Percentiles rank a stretch among this genome's conserved stretches.
phyloP scores from a whole-genome alignment of 2,888 invertebrate genomes.

The Lapara coniferarum region DNA sequence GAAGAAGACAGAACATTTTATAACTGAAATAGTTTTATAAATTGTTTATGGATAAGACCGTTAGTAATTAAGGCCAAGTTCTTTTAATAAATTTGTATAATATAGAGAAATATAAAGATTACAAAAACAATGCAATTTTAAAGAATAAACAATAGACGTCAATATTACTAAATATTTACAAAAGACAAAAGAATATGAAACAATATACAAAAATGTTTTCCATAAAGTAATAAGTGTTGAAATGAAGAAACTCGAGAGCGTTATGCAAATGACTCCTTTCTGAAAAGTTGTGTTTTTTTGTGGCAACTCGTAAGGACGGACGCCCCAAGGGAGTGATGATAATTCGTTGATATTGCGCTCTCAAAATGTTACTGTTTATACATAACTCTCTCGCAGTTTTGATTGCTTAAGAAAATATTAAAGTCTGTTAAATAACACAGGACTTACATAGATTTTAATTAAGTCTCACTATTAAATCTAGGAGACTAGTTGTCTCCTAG shows the following conservation, averaged over 20 bases:
- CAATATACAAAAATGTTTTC: slow-evolving; percentile 7
- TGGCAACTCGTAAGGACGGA: slow-evolving; percentile 41
- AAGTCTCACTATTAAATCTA: too few species aligned
- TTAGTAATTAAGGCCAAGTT: too few species aligned
- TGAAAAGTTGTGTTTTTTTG: slow-evolving; percentile 48
- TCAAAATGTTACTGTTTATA: not conserved
- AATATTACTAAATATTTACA: not conserved
- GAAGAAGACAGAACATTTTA: too few species aligned
- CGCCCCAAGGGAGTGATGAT: slow-evolving; percentile 36
- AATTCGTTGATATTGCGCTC: slow-evolving; percentile 24
- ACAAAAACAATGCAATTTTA: not conserved
- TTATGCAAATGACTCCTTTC: slow-evolving; percentile 60
- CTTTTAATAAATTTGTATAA: not conserved
- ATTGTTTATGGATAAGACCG: too few species aligned
- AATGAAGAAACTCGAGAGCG: slow-evolving; percentile 41
- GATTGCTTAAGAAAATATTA: not conserved
- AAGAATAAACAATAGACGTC: not conserved
- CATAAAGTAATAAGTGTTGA: slow-evolving; percentile 17
- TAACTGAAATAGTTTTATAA: too few species aligned
- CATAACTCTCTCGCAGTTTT: not conserved
- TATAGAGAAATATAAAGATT: not conserved
- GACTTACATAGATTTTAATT: too few species aligned
- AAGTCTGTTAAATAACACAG: too few species aligned
- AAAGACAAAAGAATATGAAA: slow-evolving; percentile 10
- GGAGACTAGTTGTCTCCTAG: too few species aligned